A percentile compares a stretch with the other conserved stretches of the same genome.
phyloP scores from a whole-genome alignment of 1,140 invertebrate genomes.

The Elysia chlorotica region DNA sequence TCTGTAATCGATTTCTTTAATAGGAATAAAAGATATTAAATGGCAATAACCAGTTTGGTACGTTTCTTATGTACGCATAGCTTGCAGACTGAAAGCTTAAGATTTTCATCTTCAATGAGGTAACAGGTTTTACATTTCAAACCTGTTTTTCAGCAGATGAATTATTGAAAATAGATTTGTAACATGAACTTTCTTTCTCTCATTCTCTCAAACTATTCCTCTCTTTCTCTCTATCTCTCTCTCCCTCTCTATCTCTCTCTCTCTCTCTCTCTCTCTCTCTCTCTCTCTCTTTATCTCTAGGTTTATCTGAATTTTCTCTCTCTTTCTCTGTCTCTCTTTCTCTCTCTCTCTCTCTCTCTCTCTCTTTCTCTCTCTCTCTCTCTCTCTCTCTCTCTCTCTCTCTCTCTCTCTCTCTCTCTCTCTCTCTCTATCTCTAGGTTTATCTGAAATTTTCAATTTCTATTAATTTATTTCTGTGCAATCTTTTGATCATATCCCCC shows the following conservation, averaged over 20 bases:
- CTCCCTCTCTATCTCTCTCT: not conserved
- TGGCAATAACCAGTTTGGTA: no score
- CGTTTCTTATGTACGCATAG: no score
- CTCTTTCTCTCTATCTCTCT: not conserved
- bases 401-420: slow-evolving; percentile 13
- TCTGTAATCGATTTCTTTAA: no score
- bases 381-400: slow-evolving; percentile 8
- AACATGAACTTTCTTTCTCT: not conserved
- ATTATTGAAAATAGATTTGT: not conserved
- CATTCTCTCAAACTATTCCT: not conserved
- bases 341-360: not conserved
- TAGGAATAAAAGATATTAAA: no score
- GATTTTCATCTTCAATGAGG: not conserved
- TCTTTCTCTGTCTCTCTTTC: slow-evolving; percentile 8
- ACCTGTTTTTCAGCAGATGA: no score
- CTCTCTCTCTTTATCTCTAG: not conserved
- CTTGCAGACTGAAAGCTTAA: no score
- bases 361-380: not conserved
- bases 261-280: slow-evolving; percentile 3
- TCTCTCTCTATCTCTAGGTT: not conserved
- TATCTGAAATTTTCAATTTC: no score
- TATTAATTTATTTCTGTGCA: no score
- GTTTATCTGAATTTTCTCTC: no score
- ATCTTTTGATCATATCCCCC: no score
- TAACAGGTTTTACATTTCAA: no score